These are phyloP conservation scores for Lagorchestes hirsutus DNA, from an alignment of 2,797 vertebrate species.

Conservation along the genomic window DNA sequence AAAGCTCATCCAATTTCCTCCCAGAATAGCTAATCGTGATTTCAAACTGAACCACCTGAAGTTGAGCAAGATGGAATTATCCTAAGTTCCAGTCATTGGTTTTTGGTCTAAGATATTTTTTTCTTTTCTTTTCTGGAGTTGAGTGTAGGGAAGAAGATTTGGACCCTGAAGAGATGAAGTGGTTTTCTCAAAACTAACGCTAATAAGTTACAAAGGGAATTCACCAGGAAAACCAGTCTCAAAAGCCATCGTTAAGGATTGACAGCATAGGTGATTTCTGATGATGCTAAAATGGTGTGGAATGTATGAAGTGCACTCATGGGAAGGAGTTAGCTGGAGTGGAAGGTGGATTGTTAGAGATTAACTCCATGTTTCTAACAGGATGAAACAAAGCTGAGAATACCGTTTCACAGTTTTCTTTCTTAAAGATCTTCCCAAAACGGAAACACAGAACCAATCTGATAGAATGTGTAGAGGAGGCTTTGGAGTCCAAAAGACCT, in stretches of 20 bases:
- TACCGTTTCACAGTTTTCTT: background rate
- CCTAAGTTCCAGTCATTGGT: background rate
- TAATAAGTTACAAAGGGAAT: slow-evolving; percentile 16
- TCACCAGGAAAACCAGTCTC: slow-evolving; percentile 14
- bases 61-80: slow-evolving; percentile 8
- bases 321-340: slow-evolving; percentile 30
- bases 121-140: background rate
- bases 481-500: background rate
- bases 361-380: slow-evolving; percentile 33
- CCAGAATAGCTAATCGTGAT: slow-evolving; percentile 28
- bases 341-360: slow-evolving; percentile 24
- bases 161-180: background rate
- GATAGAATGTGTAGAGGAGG: background rate
- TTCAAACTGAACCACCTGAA: slow-evolving; percentile 51
- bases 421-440: background rate
- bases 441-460: background rate
- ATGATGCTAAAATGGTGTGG: background rate
- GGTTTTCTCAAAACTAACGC: background rate
- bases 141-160: background rate
- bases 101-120: background rate
- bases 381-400: background rate
- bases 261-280: background rate
- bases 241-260: background rate
- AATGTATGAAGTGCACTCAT: background rate
- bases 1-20: slow-evolving; percentile 5